Base-by-base conservation (phyloP, 2,888 invertebrate species). In the Mongoloraphidia duomilia region DNA sequence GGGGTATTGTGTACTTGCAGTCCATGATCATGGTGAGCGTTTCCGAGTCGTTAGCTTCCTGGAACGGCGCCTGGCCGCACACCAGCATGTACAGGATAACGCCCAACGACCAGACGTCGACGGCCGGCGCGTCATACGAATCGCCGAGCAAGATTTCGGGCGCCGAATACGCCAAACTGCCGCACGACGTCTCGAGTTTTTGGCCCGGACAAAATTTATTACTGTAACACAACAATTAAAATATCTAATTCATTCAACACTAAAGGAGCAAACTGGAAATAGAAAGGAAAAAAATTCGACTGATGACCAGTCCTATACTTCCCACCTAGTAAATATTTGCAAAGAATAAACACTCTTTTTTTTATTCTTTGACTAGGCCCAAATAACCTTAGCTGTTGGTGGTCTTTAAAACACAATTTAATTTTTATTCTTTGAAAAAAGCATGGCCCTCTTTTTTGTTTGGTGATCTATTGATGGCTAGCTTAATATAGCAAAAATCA, bases 21-120 rank as follows among this genome's bases (percentile, higher is more conserved):
- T 98, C 97, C 90, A 98, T 93, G 57, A 98, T 98, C 91, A 94
- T 96, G 34, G 95, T 97, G 49, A 99, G 73, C 1, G 98, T 99
- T 76, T 98, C 98, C 61, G 94, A 95, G 70, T 99, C 98, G 69
- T 97, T 98, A 34, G 96, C 95, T 73, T 97, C 97, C 71, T 96
- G 95, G 68, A 98, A 98, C 8, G 98, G 98, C 36, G 96, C 87
- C 65, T 89, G 85, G 8, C 98, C 98, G 68, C 92, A 93, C 6
- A 97, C 96, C 61, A 98, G 74, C 96, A 98, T 98, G 70, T 90
- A 99, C 41, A 98, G 74, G 62, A 98, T 96, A 12, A 98, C 98
- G 50, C 98, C 98, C 50, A 99, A 75, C 8, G 95, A 96, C 98
- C 98, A 99, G 47, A 98, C 90, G 74, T 98, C 96, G 56, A 98